Evolutionary conservation across 2,797 vertebrate species (phyloP).

Genomic region (Glossophaga mutica): DNA sequence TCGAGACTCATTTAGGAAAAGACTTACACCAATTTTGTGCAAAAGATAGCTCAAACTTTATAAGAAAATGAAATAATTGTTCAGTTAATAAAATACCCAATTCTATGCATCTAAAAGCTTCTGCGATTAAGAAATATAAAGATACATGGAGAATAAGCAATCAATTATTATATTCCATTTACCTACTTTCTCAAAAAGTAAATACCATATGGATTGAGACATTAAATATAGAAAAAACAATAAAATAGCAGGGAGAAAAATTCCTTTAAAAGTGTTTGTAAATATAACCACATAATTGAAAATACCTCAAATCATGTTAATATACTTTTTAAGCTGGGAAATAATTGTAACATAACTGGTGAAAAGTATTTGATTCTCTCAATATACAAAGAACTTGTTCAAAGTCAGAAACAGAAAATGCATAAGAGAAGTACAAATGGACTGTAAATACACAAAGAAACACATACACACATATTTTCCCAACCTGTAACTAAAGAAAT

Average conservation of each 20-base stretch:
- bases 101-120: neutral
- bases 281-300: neutral
- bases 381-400: neutral
- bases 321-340: neutral
- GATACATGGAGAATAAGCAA: neutral
- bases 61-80: slow-evolving; percentile 18
- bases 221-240: neutral
- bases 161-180: neutral
- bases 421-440: neutral
- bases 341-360: neutral
- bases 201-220: neutral
- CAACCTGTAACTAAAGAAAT: neutral
- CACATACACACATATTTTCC: neutral
- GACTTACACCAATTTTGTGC: neutral
- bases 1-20: neutral
- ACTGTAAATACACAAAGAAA: neutral
- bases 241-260: neutral
- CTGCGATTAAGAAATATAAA: neutral
- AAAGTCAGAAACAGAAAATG: neutral
- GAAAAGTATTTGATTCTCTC: neutral
- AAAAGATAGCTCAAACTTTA: neutral
- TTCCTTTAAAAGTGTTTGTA: neutral
- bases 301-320: neutral
- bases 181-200: neutral
- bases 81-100: neutral